phyloP scores from a whole-genome alignment of 2,888 invertebrate genomes.

The Tetragnatha montana region DNA sequence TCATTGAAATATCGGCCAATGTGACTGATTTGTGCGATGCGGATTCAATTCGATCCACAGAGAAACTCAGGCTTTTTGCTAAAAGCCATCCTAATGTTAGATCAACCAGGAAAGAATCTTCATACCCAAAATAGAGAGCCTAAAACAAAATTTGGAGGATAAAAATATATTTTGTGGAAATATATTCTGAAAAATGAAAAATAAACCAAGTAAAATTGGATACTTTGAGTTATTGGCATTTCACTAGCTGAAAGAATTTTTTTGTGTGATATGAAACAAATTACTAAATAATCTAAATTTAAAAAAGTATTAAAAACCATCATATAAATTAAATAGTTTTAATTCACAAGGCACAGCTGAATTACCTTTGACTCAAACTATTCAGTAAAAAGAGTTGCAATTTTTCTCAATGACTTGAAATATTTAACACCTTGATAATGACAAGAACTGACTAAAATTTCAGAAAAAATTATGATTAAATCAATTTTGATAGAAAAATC shows the following conservation, averaged over 20 bases:
- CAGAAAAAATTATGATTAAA: neutral
- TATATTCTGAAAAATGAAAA: neutral
- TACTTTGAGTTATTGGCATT: neutral
- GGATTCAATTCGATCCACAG: conserved; percentile 78
- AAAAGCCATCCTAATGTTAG: conserved; percentile 81
- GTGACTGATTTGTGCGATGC: conserved; percentile 40
- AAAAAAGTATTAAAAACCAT: too few species aligned
- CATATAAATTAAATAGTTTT: too few species aligned
- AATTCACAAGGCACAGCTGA: too few species aligned
- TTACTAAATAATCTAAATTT: neutral
- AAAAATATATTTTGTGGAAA: neutral
- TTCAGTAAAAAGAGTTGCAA: too few species aligned
- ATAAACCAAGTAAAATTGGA: neutral
- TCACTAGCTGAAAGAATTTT: neutral
- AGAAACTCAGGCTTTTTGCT: conserved; percentile 84
- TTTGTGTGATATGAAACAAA: neutral
- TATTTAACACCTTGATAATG: neutral
- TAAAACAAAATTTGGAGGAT: neutral
- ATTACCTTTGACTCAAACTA: too few species aligned
- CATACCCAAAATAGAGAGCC: conserved; percentile 30
- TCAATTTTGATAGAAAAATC: neutral
- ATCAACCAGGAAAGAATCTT: conserved; percentile 78
- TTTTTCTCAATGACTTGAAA: neutral
- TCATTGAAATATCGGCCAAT: conserved; percentile 76
- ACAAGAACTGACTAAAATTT: neutral